Base-by-base conservation (phyloP, 2,888 invertebrate genomes). In the Hyposoter didymator region DNA sequence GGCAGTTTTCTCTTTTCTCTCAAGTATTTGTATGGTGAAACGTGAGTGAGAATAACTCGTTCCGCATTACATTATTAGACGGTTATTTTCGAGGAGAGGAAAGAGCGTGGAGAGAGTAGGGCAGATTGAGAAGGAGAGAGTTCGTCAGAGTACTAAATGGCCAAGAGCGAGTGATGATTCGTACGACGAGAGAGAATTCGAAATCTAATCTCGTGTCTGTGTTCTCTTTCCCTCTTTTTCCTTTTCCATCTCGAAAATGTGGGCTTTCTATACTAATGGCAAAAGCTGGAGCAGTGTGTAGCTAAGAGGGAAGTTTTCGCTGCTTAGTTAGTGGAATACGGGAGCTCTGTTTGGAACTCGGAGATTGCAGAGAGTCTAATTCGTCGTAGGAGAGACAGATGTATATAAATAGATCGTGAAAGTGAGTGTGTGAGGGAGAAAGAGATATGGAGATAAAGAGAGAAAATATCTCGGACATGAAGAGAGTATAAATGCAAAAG, bases 31-130 rank as follows among this genome's bases (percentile, higher is more conserved):
- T 55, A 75, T 39, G 64, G 67, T 45, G 64, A 70, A 70, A 78
- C 66, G 81, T 64, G 78, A 62, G 74, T 73, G 52, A 90, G 91
- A 93, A 93, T 93, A 91, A 92, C 93, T 92, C 91, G 92, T 93
- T 93, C 92, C 92, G 92, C 92, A 91, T 92, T 92, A 93, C 93
- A 92, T 92, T 93, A 93, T 93, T 92, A 91, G 92, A 91, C 89
- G 91, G 90, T 90, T 93, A 92, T 92, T 92, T 91, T 89, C 87
- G 90, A 89, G 75, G 73, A 66, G 49, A 67, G 64, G 59, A 66
- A 55, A 49, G 76, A 62, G 14, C 22, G 62, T 45, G 22, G 39
- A 64, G 62, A 47, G 69, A 2, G 55, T 22, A 10, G 43, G 59
- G 43, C 12, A 59, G 19, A 70, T n/a, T 5, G 67, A 43, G 52